Evolutionary conservation across 2,113 vertebrate species (phyloP).

Genomic region (Halichoerus grypus): DNA sequence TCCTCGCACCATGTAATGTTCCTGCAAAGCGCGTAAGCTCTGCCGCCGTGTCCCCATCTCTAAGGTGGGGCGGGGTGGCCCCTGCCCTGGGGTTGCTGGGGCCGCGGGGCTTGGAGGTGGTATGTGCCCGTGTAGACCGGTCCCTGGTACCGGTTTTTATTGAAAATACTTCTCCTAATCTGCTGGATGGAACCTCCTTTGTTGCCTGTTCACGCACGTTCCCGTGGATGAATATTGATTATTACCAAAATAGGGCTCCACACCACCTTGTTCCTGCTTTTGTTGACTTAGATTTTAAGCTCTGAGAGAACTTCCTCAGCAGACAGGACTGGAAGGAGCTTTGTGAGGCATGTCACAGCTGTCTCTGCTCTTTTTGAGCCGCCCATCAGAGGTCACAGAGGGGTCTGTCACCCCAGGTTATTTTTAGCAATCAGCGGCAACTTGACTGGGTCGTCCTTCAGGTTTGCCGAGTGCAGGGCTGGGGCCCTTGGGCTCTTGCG

Average conservation of each 20-base stretch:
- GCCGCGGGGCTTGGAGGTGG: not conserved
- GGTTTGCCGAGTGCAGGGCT: not conserved
- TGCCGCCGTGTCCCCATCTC: not conserved
- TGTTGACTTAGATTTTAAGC: not conserved
- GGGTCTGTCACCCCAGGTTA: not conserved
- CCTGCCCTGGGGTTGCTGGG: not conserved
- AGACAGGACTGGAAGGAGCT: not conserved
- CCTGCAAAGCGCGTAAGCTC: not conserved
- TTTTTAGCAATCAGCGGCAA: conserved; percentile 4
- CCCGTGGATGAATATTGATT: not conserved
- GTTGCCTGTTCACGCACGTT: not conserved
- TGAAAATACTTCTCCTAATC: not conserved
- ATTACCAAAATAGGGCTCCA: not conserved
- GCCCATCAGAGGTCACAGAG: not conserved
- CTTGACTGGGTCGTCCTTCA: not conserved
- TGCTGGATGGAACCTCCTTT: not conserved
- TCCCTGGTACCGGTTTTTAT: not conserved
- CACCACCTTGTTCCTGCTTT: not conserved
- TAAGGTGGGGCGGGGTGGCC: not conserved
- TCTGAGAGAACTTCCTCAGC: not conserved
- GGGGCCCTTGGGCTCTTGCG: not conserved
- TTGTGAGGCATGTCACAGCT: not conserved
- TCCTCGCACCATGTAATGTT: not conserved
- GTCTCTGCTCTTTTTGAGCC: not conserved
- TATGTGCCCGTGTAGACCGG: not conserved